Conservation (phyloP, 1,140 invertebrate genomes). For the Drosophila ambigua region DNA sequence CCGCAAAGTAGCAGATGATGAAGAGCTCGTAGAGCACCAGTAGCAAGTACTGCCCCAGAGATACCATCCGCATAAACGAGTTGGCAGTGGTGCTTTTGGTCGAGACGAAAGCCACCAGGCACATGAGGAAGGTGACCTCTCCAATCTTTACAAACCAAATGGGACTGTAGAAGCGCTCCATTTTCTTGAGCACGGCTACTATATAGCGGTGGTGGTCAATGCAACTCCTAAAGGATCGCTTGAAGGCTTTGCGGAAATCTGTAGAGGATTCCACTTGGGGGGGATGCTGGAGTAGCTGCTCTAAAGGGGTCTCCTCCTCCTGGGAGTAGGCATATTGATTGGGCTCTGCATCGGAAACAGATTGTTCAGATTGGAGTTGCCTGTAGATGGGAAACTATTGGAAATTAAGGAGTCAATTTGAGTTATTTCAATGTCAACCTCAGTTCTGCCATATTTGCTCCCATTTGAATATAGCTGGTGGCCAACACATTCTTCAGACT, state of each 20-base stretch:
- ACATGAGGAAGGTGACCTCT: slow-evolving; percentile 73
- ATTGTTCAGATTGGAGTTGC: slow-evolving; percentile 42
- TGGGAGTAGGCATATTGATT: slow-evolving; percentile 62
- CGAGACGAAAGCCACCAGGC: slow-evolving; percentile 70
- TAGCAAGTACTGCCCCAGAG: slow-evolving; percentile 66
- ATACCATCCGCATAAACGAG: slow-evolving; percentile 69
- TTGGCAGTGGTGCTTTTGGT: slow-evolving; percentile 72
- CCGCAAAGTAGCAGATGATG: slow-evolving; percentile 78
- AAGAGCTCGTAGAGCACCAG: slow-evolving; percentile 69
- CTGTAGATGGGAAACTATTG: slow-evolving; percentile 17
- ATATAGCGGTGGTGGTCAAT: slow-evolving; percentile 67
- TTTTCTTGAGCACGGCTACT: slow-evolving; percentile 42
- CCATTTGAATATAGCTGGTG: slow-evolving; percentile 61
- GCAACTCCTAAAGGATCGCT: slow-evolving; percentile 41
- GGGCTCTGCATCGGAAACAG: slow-evolving; percentile 49
- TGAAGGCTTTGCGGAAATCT: slow-evolving; percentile 49
- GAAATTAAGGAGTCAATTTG: too few species aligned
- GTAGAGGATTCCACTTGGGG: neutral
- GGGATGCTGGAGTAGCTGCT: slow-evolving; percentile 17
- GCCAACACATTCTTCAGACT: slow-evolving; percentile 76
- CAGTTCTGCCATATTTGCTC: slow-evolving; percentile 32
- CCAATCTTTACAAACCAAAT: slow-evolving; percentile 76
- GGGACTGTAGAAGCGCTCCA: slow-evolving; percentile 71
- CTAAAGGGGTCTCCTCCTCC: slow-evolving; percentile 43
- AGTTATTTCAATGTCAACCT: slow-evolving; percentile 14